These are phyloP conservation scores for Hypomecis punctinalis DNA, from an alignment of 2,888 invertebrate genomes.

Conservation along the genomic window DNA sequence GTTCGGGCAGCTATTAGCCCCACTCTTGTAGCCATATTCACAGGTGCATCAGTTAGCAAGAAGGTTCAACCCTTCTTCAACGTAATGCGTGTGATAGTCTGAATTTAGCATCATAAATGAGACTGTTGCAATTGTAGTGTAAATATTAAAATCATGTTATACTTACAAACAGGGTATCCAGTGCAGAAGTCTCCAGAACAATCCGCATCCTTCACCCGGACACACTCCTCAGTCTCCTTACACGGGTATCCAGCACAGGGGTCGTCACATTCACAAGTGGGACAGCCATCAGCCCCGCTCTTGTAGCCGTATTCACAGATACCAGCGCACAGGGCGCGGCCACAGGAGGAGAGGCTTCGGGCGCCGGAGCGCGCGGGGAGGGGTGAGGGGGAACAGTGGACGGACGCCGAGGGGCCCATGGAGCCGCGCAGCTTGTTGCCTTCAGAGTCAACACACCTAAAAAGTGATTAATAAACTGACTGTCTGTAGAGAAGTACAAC, in stretches of 20 bases:
- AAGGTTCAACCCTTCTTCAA: no score
- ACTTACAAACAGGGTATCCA: conserved; percentile 91
- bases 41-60: no score
- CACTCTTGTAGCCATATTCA: no score
- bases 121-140: no score
- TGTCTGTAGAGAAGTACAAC: neutral
- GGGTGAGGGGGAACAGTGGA: conserved; percentile 84
- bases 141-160: neutral
- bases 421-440: conserved; percentile 92
- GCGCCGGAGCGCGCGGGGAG: conserved; percentile 71
- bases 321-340: conserved; percentile 90
- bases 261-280: conserved; percentile 94
- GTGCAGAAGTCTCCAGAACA: conserved; percentile 88
- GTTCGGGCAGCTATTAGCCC: no score
- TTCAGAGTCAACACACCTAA: conserved; percentile 89
- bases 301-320: conserved; percentile 95
- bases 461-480: neutral
- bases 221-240: conserved; percentile 89
- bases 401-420: conserved; percentile 90
- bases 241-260: conserved; percentile 93
- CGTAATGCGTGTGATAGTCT: no score
- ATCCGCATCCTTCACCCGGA: conserved; percentile 88
- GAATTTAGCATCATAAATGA: no score
- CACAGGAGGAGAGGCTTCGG: conserved; percentile 86
- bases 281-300: conserved; percentile 88